Conservation (phyloP, 2,113 vertebrate species). For the Antechinus stuartii region DNA sequence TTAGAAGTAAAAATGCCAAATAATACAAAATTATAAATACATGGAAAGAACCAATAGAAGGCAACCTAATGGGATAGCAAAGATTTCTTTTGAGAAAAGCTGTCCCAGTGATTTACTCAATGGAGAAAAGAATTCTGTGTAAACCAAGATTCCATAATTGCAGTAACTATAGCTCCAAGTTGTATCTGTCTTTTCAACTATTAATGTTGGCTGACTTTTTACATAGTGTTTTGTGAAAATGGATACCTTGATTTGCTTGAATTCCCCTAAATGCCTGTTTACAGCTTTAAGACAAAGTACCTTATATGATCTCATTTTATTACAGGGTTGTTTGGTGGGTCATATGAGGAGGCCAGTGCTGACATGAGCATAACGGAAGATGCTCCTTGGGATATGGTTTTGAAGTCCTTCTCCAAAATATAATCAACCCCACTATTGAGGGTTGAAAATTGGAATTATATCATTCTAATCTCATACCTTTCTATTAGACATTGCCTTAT, state of each 20-base stretch:
- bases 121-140: neutral
- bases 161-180: neutral
- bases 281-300: neutral
- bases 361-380: neutral
- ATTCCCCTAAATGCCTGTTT: too few species aligned
- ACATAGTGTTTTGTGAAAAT: too few species aligned
- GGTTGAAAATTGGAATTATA: neutral
- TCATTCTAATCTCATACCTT: neutral
- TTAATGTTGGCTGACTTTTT: neutral
- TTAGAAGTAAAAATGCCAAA: neutral
- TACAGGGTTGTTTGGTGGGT: neutral
- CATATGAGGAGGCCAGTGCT: neutral
- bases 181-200: too few species aligned
- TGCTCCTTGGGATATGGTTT: neutral
- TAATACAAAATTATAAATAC: neutral
- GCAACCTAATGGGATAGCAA: neutral
- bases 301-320: neutral
- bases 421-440: neutral
- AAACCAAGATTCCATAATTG: neutral
- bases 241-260: too few species aligned
- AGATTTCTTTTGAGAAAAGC: neutral
- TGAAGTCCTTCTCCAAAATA: neutral
- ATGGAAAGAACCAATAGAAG: neutral
- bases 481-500: neutral
- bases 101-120: neutral